Base-by-base conservation (phyloP, 2,113 vertebrate genomes). In the Mandrillus leucophaeus region DNA sequence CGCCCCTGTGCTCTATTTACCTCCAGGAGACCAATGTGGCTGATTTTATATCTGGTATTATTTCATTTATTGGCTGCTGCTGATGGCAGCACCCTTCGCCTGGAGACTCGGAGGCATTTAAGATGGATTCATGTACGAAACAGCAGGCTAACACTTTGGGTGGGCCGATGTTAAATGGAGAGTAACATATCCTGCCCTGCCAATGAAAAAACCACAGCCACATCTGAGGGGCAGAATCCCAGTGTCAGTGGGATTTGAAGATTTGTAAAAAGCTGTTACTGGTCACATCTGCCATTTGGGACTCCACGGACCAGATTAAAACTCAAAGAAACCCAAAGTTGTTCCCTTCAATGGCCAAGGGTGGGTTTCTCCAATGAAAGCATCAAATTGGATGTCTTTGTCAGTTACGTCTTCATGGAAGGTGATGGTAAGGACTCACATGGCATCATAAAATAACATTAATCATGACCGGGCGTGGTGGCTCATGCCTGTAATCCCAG, bases 11-110 rank as follows among this genome's bases (percentile, higher is more conserved):
- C 25, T 92, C 91, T 50, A 38, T 30, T 52, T 83, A 57, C 50
- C 55, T 43, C 90, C 38, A 52, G 23, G 73, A 91, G 38, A 48
- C 38, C 52, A 72, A 6, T 2, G 59, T 32, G 68, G 61, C 25
- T 90, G 73, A 82, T 57, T 86, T 91, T 40, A 38, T 57, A 35
- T 32, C 68, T 86, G 68, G n/a, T 48, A 68, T 91, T 82, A 73
- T 86, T 95, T 93, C 40, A 70, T 61, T 55, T 96, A 89, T 73
- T 92, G 84, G 40, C n/a, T 61, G 25, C 72, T 79, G 50, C n/a
- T 30, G 32, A 68, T 66, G 90, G 90, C 5, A 18, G 83, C 11
- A 59, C 55, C 91, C 38, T 95, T 72, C 25, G 76, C 57, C 14
- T 50, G 66, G 64, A 68, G 32, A 52, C 45, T 85, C 35, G 10